Base-by-base conservation (phyloP, 1,140 invertebrate species). In the Kradibia gibbosae region DNA sequence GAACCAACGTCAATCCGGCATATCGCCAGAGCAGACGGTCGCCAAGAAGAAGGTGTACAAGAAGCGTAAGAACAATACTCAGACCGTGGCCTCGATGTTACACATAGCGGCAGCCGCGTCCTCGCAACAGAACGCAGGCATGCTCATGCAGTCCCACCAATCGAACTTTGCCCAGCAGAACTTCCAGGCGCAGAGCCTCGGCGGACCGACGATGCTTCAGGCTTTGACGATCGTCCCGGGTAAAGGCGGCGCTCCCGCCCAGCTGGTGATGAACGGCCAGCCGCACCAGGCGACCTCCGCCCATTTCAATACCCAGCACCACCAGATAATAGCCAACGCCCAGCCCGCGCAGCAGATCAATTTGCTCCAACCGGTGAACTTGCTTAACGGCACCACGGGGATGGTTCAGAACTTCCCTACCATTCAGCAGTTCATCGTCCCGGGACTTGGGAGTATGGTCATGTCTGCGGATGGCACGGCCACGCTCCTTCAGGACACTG, bases 361-460 rank as follows among this genome's bases (percentile, higher is more conserved):
- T 89, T 89, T 96, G 42, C 90, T 95, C 0, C 96, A 97, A 87
- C 96, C 96, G 1, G 95, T 97, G 22, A 96, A 96, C 91, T 89
- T 95, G 50, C 92, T 96, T 36, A 95, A 96, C 85, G 94, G 95
- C 4, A 91, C 94, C 0, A 93, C 93, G 20, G 93, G 94, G 13
- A 93, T 96, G 80, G 94, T 96, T 65, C 94, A 95, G 82, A 96
- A 96, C 87, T 95, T 96, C 86, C 95, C 95, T 0, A 93, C 95
- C 0, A 95, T 96, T 76, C 96, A 96, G 85, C 96, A 97, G 86
- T 95, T 96, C 85, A 94, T 96, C 70, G 94, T 97, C 67, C 96
- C 96, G 5, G 95, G 96, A 84, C 88, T 96, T 1, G 95, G 95
- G 2, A 93, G 96, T 82, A 93, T 97, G 93, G 93, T 96, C 67